Base-by-base conservation (phyloP, 2,113 vertebrate genomes). In the Tympanuchus pallidicinctus region DNA sequence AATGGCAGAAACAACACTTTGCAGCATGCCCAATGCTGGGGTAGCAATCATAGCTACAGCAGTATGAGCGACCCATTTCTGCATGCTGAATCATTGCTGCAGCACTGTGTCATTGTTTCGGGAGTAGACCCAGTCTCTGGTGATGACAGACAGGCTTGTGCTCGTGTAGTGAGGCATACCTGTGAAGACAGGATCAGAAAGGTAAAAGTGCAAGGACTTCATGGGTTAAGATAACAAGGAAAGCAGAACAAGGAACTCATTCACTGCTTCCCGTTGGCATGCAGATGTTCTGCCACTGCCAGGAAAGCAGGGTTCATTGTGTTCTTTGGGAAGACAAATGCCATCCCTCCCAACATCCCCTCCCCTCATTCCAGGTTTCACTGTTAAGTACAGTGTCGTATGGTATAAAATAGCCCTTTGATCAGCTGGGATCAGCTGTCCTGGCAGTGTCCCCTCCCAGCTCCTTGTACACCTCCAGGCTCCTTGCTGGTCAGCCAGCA, bases 11-110 rank as follows among this genome's bases (percentile, higher is more conserved):
- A 32, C 8, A 47, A 50, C 30, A 2, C 72, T 72, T 47, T 13
- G 4, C 11, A 4, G 42, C 4, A 1, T n/a, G n/a, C 13, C 43
- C 63, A 9, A 4, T 0, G 1, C 34, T 57, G 13, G 42, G 27
- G 48, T 25, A n/a, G 27, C 8, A 13, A 14, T 12, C 12, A 0
- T 5, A 50, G 17, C 8, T 16, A 8, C 13, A 13, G 61, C 43
- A 50, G 28, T 15, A 20, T 0, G 2, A 5, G 32, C 0, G 6
- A 16, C 38, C 0, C 18, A 1, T 0, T 59, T 65, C n/a, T 85
- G 34, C 4, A 3, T 56, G n/a, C 63, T 83, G 1, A 69, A 13
- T 47, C 10, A 43, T 61, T 20, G 1, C 43, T 75, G 52, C 61
- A 70, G 34, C 28, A 1, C 25, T 36, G 69, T 22, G 48, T 13